Base-by-base conservation (phyloP, 2,888 invertebrate species). In the Heteromyza rotundicornis region DNA sequence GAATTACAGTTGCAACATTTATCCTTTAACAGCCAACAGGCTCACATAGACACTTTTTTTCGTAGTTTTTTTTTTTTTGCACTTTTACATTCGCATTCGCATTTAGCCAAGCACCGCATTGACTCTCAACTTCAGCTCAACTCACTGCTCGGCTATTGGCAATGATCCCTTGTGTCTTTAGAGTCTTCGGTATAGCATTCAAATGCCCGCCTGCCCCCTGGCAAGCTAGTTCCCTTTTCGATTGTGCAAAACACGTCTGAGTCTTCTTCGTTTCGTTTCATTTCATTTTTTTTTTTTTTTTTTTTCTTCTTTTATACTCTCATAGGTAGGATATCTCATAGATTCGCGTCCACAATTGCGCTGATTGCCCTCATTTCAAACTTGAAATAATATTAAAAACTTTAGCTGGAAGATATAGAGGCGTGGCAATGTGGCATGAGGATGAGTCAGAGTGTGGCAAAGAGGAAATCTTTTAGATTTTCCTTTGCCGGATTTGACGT, bases 351-450 rank as follows among this genome's bases (percentile, higher is more conserved):
- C 74, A 75, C 77, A 76, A 77, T 77, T 73, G 71, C 71, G 68
- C 75, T 77, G 76, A 77, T 77, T 77, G 77, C 76, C 76, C 76
- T 77, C 76, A 77, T 77, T 76, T 75, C 70, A 73, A 74, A 70
- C 74, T 75, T 73, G 72, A 73, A 77, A 77, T 76, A 77, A 76
- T 77, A 77, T 76, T 75, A 75, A 76, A 77, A 77, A 76, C 66
- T 77, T 77, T 75, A 57, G 60, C 27, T 7, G 27, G 27, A 10
- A 10, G 27, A 10, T 5, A 27, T 5, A 27, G 27, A 27, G 5
- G 40, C 2, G 40, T 14, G 3, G 40, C 14, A 40, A 40, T 40
- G 10, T n/a, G n/a, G n/a, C 40, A 14, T 40, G 40, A 12, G 40
- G 5, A 27, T 10, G 27, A 27, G 17, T 59, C 24, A 27, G 35